phyloP scores from a whole-genome alignment of 2,113 vertebrate genomes.

The Oncorhynchus kisutch region DNA sequence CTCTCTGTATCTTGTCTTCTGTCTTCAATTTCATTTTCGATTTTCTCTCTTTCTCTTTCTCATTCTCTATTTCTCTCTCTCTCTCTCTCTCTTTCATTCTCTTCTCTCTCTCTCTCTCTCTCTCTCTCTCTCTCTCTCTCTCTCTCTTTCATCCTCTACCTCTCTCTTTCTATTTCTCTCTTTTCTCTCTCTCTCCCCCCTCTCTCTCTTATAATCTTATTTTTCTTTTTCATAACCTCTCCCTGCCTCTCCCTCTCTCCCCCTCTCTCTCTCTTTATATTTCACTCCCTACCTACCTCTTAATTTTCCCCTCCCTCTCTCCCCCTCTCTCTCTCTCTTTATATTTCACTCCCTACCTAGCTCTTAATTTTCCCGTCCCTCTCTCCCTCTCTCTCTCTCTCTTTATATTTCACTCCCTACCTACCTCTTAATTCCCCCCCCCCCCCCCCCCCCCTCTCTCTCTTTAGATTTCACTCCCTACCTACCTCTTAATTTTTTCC shows the following conservation, averaged over 20 bases:
- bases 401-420: no score
- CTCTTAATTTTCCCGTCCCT: background rate
- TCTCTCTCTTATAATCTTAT: conserved; percentile 33
- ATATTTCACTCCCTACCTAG: no score
- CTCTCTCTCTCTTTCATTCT: no score
- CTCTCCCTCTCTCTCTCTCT: background rate
- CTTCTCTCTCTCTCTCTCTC: conserved; percentile 28
- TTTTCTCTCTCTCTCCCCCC: conserved; percentile 3
- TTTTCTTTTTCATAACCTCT: no score
- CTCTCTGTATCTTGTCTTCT: conserved; percentile 1
- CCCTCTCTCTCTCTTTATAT: background rate
- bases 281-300: background rate
- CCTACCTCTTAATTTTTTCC: background rate
- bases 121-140: conserved; percentile 31
- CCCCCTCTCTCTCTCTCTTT: no score
- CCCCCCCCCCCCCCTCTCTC: background rate
- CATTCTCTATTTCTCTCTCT: background rate
- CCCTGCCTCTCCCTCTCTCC: conserved; percentile 4
- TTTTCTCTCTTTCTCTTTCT: conserved; percentile 52
- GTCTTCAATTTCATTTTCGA: background rate
- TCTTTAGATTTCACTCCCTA: background rate
- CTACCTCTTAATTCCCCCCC: no score
- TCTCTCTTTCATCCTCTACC: background rate
- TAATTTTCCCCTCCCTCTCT: no score
- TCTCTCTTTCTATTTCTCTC: conserved; percentile 34